Percentiles rank a stretch among this genome's conserved stretches.
phyloP scores from a whole-genome alignment of 2,888 invertebrate species.

The Cistogaster globosa region DNA sequence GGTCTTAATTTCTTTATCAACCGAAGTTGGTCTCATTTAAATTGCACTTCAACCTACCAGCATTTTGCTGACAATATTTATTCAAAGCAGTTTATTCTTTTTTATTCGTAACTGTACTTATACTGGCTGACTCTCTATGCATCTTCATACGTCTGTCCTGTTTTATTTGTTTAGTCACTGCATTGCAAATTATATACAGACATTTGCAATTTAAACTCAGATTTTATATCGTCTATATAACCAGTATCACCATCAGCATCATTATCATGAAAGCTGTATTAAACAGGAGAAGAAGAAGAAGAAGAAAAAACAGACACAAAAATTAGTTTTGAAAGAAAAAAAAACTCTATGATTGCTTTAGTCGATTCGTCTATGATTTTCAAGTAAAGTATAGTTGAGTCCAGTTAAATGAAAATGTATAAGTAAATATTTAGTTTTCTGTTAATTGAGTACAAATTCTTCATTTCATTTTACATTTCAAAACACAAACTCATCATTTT shows the following conservation, averaged over 20 bases:
- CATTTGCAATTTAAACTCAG: slow-evolving; percentile 71
- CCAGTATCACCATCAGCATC: slow-evolving; percentile 57
- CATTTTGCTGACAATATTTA: background rate
- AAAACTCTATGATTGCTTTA: slow-evolving; percentile 47
- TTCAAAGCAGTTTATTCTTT: slow-evolving; percentile 21
- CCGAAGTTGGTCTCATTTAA: slow-evolving; percentile 22
- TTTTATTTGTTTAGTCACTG: slow-evolving; percentile 68
- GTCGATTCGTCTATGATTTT: slow-evolving; percentile 35
- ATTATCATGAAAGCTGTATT: slow-evolving; percentile 33
- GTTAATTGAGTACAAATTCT: slow-evolving; percentile 82
- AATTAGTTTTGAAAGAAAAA: background rate
- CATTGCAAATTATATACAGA: slow-evolving; percentile 71
- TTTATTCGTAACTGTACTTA: background rate
- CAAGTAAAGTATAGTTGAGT: slow-evolving; percentile 64
- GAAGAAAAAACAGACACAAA: slow-evolving; percentile 3
- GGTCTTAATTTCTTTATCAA: no score
- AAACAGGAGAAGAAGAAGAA: background rate
- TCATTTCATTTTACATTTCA: slow-evolving; percentile 76
- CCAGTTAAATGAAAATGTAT: slow-evolving; percentile 74
- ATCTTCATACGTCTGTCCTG: slow-evolving; percentile 22
- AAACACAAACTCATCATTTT: slow-evolving; percentile 26
- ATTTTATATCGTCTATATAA: slow-evolving; percentile 56
- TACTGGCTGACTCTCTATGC: no score
- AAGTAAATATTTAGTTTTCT: slow-evolving; percentile 81
- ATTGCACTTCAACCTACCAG: background rate